phyloP scores from a whole-genome alignment of 1,140 invertebrate genomes.

The Macrocentrus cingulum region DNA sequence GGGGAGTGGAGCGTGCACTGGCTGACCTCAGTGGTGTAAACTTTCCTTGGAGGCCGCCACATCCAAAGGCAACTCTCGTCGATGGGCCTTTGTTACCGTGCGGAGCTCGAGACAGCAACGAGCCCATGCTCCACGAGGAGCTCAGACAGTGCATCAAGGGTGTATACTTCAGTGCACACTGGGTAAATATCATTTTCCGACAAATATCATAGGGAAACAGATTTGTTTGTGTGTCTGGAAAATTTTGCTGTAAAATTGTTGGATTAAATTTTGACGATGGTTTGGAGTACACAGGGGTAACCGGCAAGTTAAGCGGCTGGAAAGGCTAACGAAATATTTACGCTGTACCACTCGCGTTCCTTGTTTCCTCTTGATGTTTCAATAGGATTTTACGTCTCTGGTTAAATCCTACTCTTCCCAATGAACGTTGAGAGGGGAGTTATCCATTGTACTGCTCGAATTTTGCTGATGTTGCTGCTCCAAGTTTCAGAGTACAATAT shows the following conservation, averaged over 20 bases:
- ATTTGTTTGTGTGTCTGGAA: too few species aligned
- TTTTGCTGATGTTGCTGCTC: background rate
- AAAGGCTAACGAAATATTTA: slow-evolving; percentile 27
- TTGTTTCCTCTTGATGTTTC: slow-evolving; percentile 1
- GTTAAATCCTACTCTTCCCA: background rate
- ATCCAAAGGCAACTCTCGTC: slow-evolving; percentile 61
- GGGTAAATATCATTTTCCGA: slow-evolving; percentile 62
- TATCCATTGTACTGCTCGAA: slow-evolving; percentile 3
- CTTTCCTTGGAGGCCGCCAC: slow-evolving; percentile 75
- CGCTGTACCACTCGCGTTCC: background rate
- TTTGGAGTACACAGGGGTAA: background rate
- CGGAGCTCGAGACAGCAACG: slow-evolving; percentile 56
- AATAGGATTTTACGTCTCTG: slow-evolving; percentile 7
- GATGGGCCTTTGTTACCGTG: slow-evolving; percentile 66
- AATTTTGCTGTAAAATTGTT: background rate
- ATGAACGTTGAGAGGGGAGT: background rate
- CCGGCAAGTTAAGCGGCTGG: background rate
- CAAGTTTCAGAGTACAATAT: slow-evolving; percentile 5
- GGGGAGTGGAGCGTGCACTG: slow-evolving; percentile 68
- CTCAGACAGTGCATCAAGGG: slow-evolving; percentile 68
- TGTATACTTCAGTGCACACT: slow-evolving; percentile 82
- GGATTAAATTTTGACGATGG: background rate
- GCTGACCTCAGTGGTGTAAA: slow-evolving; percentile 67
- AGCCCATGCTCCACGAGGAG: slow-evolving; percentile 61
- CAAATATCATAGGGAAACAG: too few species aligned